Evolutionary conservation across 2,113 vertebrate genomes (phyloP).

Genomic region (Hyla sarda): DNA sequence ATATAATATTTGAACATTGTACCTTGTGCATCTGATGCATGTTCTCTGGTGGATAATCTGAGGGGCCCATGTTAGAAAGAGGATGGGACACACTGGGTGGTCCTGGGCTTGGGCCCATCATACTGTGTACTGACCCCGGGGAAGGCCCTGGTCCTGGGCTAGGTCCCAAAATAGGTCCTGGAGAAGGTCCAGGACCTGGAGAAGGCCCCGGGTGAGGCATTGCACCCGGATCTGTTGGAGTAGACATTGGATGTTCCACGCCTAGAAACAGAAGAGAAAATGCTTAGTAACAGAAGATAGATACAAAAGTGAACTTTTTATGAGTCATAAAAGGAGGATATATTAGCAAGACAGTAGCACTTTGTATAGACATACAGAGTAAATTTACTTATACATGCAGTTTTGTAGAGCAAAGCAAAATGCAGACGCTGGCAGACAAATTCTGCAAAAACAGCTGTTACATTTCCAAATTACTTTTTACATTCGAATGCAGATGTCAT

Average conservation of each 20-base stretch:
- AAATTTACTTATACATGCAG: background rate
- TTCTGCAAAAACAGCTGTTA: no score
- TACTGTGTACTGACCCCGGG: conserved; percentile 95
- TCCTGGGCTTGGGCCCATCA: conserved; percentile 97
- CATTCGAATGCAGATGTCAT: no score
- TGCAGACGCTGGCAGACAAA: no score
- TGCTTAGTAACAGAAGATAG: no score
- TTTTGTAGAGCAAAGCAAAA: no score
- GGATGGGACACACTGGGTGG: conserved; percentile 87
- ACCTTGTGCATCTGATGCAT: conserved; percentile 96
- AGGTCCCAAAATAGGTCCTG: conserved; percentile 95
- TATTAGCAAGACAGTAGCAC: no score
- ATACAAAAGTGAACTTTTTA: no score
- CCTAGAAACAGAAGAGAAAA: conserved; percentile 40
- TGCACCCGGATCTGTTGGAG: conserved; percentile 86
- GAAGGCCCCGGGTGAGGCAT: conserved; percentile 98
- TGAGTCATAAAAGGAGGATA: no score
- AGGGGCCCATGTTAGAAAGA: conserved; percentile 82
- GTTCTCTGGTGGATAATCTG: conserved; percentile 89
- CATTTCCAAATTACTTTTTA: no score
- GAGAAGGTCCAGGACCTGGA: conserved; percentile 91
- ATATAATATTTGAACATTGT: conserved; percentile 52
- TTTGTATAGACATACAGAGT: no score
- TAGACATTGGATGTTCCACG: conserved; percentile 85
- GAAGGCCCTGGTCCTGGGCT: conserved; percentile 96